A percentile compares a stretch with the other conserved stretches of the same genome.
Conservation (phyloP, 1,140 invertebrate species). For the Samia ricini region DNA sequence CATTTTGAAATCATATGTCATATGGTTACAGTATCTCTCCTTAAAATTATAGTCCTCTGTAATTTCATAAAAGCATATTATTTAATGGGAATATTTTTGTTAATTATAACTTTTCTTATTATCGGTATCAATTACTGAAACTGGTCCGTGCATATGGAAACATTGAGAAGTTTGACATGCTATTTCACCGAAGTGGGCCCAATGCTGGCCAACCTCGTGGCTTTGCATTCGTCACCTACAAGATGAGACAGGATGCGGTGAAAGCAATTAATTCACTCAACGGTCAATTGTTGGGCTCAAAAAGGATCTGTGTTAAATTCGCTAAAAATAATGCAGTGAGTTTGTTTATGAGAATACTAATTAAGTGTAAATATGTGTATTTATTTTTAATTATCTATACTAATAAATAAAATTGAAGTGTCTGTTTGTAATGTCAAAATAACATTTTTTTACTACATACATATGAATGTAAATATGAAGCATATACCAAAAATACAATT, state of each 20-base stretch:
- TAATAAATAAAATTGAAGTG: too few species aligned
- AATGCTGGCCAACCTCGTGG: conserved; percentile 92
- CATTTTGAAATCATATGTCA: background rate
- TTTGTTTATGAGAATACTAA: conserved; percentile 9
- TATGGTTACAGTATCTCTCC: too few species aligned
- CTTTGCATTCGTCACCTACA: conserved; percentile 95
- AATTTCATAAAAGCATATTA: background rate
- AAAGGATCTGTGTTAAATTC: conserved; percentile 88
- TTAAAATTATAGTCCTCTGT: background rate
- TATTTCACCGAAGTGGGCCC: conserved; percentile 93
- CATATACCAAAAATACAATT: too few species aligned
- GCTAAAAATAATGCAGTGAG: conserved; percentile 81
- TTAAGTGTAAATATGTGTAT: background rate
- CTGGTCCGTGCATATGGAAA: conserved; percentile 94
- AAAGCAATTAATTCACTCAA: conserved; percentile 84
- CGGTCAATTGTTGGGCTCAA: conserved; percentile 85
- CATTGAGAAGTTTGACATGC: conserved; percentile 95
- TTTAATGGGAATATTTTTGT: background rate
- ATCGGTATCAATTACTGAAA: conserved; percentile 96
- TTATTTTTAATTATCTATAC: too few species aligned
- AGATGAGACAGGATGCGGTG: conserved; percentile 81
- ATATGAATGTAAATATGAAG: too few species aligned
- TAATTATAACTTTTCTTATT: conserved; percentile 65
- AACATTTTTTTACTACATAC: too few species aligned
- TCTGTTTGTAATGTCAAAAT: too few species aligned